Conservation (phyloP, 1,140 invertebrate genomes). For the Macrosteles quadrilineatus region DNA sequence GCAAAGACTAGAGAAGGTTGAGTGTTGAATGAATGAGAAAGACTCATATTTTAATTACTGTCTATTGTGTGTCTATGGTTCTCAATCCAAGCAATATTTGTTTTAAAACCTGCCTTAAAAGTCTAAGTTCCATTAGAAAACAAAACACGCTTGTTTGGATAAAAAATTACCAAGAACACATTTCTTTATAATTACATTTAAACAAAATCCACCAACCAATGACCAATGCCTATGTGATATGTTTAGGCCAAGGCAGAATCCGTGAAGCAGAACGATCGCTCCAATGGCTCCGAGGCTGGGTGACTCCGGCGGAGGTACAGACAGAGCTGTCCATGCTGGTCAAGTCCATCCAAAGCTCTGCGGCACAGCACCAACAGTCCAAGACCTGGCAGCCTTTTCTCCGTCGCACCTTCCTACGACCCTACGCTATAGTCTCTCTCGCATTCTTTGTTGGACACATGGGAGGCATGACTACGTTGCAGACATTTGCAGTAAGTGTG, state of each 20-base stretch:
- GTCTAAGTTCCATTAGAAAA: too few species aligned
- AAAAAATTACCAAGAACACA: too few species aligned
- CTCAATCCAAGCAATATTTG: too few species aligned
- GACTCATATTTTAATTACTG: too few species aligned
- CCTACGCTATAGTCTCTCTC: slow-evolving; percentile 62
- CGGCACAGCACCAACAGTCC: slow-evolving; percentile 32
- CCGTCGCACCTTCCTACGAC: slow-evolving; percentile 59
- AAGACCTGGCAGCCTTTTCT: slow-evolving; percentile 50
- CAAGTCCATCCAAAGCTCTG: slow-evolving; percentile 35
- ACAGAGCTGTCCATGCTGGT: slow-evolving; percentile 58
- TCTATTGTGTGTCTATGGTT: too few species aligned
- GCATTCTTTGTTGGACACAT: slow-evolving; percentile 71
- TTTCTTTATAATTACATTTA: too few species aligned
- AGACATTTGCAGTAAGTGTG: slow-evolving; percentile 65
- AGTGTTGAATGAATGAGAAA: too few species aligned
- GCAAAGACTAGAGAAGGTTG: too few species aligned
- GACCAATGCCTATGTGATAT: too few species aligned
- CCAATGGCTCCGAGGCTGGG: slow-evolving; percentile 69
- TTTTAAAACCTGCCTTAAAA: too few species aligned
- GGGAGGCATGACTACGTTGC: slow-evolving; percentile 67
- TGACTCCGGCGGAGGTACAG: slow-evolving; percentile 54
- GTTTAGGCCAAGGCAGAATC: slow-evolving; percentile 46
- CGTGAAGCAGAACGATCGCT: slow-evolving; percentile 56
- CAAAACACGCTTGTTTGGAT: too few species aligned
- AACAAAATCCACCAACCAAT: too few species aligned